Evolutionary conservation across 1,140 invertebrate species (phyloP).

Genomic region (Elysia chlorotica): DNA sequence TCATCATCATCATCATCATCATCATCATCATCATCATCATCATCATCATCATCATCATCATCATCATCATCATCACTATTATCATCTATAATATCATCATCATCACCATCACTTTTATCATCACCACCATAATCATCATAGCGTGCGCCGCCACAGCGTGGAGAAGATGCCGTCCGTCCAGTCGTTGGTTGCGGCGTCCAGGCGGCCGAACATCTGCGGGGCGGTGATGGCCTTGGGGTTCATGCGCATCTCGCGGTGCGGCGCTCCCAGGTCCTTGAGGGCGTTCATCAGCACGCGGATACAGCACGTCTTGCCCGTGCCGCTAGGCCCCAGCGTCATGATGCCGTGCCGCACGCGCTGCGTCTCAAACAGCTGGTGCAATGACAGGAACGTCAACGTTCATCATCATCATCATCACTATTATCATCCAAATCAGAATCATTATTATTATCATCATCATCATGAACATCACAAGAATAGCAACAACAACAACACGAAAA

Average conservation of each 20-base stretch:
- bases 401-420: too few relatives aligned
- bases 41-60: neutral
- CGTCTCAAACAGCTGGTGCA: conserved; percentile 28
- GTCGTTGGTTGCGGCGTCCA: conserved; percentile 96
- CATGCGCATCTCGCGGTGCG: conserved; percentile 87
- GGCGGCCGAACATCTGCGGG: conserved; percentile 94
- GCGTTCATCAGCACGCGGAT: conserved; percentile 89
- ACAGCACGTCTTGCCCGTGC: conserved; percentile 84
- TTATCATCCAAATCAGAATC: too few relatives aligned
- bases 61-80: neutral
- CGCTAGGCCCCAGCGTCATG: conserved; percentile 68
- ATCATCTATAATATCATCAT: neutral
- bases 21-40: neutral
- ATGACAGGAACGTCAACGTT: too few relatives aligned
- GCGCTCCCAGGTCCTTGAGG: conserved; percentile 57
- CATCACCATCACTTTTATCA: neutral
- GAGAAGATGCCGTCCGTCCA: conserved; percentile 99
- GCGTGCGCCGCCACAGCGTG: conserved; percentile 90
- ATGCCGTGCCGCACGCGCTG: conserved; percentile 26
- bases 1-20: neutral
- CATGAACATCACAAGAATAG: too few relatives aligned
- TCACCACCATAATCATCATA: neutral
- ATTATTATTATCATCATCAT: too few relatives aligned
- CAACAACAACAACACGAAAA: too few relatives aligned
- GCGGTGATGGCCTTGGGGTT: conserved; percentile 97